phyloP scores from a whole-genome alignment of 2,888 invertebrate genomes.

The Morpho deidamia region DNA sequence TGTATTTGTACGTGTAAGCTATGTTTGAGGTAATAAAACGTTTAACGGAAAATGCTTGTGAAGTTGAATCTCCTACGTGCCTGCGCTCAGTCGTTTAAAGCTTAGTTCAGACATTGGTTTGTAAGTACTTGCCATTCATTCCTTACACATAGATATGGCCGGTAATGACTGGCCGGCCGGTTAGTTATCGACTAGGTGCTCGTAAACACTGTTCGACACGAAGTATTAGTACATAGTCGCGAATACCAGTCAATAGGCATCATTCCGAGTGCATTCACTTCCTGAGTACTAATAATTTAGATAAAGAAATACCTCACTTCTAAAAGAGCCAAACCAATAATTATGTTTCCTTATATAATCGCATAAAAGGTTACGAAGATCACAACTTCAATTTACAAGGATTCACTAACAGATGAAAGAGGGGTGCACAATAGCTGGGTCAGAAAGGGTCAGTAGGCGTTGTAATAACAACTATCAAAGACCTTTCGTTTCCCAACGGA shows the following conservation, averaged over 20 bases:
- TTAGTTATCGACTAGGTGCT: conserved; percentile 67
- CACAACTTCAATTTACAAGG: conserved; percentile 8
- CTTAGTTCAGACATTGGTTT: conserved; percentile 54
- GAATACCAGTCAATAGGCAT: conserved; percentile 67
- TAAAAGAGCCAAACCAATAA: neutral
- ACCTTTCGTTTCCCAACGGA: conserved; percentile 36
- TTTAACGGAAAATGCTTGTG: conserved; percentile 51
- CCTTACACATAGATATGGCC: conserved; percentile 68
- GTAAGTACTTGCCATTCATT: conserved; percentile 70
- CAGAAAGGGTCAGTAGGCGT: conserved; percentile 53
- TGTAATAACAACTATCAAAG: conserved; percentile 50
- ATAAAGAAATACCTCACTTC: conserved; percentile 30
- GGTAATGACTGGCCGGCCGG: conserved; percentile 64
- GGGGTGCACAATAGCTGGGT: conserved; percentile 46
- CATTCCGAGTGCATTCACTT: conserved; percentile 51
- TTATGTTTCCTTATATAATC: too few relatives aligned
- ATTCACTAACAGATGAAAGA: conserved; percentile 22
- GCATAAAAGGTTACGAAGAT: too few relatives aligned
- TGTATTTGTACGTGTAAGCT: conserved; percentile 42
- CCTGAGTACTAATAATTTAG: conserved; percentile 50
- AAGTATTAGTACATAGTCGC: conserved; percentile 62
- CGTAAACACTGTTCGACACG: conserved; percentile 68
- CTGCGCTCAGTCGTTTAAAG: conserved; percentile 54
- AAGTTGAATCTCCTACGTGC: conserved; percentile 59
- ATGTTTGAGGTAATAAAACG: conserved; percentile 48